Base-by-base conservation (phyloP, 2,113 vertebrate species). In the Aphelocoma coerulescens region DNA sequence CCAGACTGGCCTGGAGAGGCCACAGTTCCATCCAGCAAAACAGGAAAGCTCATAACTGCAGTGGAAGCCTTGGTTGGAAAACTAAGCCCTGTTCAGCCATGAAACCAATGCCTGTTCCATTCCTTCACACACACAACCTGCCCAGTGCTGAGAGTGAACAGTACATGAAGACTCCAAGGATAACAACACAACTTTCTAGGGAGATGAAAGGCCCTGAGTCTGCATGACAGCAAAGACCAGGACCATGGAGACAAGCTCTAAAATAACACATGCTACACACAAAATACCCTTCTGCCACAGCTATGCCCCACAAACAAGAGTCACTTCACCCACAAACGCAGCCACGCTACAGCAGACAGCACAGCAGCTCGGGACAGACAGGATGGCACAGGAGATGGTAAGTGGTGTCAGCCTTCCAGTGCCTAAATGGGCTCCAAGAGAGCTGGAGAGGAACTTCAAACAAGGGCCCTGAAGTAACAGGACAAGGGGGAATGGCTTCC, bases 161-260 rank as follows among this genome's bases (percentile, higher is more conserved):
- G 48, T 0, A n/a, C 27, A 23, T 0, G 0, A 32, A 33, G 33
- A 61, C 23, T 41, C 21, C 0, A 0, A 84, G 23, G 10, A 2
- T 3, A 85, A 78, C 16, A 44, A 1, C 52, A 67, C 55, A 32
- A 20, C 30, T 39, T 69, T 23, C 41, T 20, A 35, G 24, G 55
- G 61, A 51, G 54, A 58, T 2, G 2, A 15, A 62, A 41, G 4
- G 4, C 44, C 22, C 22, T 11, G 23, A 41, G 16, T 41, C 27
- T 81, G 35, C 33, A 16, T 3, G 55, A 80, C 24, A 92, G 46
- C 44, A 43, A 66, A 48, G 51, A 23, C 30, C 28, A 69, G 46
- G 18, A 46, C 13, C 27, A 51, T 0, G 73, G 37, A 62, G 27
- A 58, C 12, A 37, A 61, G 7, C 48, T 90, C 82, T 35, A 37